A percentile compares a stretch with the other conserved stretches of the same genome.
These are phyloP conservation scores for Phenganax stokvisi DNA, from an alignment of 92 coral and sea anemone species.

Conservation along the genomic window DNA sequence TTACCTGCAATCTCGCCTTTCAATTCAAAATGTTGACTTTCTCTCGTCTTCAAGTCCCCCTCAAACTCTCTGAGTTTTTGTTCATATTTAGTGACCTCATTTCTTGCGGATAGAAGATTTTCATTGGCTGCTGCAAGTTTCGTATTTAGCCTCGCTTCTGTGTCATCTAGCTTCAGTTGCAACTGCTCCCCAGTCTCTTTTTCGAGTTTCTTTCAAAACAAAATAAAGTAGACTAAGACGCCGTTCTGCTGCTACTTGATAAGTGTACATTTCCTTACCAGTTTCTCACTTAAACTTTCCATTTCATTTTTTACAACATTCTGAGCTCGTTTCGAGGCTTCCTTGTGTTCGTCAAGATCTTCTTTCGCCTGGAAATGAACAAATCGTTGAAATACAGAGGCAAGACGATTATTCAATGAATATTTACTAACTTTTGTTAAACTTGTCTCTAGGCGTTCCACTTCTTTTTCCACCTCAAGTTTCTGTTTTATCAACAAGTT, in stretches of 20 bases:
- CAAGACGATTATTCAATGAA: not conserved
- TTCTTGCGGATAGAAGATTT: slow-evolving; percentile 74
- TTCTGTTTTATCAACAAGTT: slow-evolving; percentile 78
- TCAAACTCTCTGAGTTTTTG: slow-evolving; percentile 52
- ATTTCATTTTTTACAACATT: slow-evolving; percentile 77
- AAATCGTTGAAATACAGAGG: not conserved
- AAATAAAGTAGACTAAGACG: not conserved
- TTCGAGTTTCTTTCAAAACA: slow-evolving; percentile 61
- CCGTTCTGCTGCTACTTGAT: not conserved
- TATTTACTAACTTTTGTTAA: slow-evolving; percentile 54
- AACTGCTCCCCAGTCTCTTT: slow-evolving; percentile 63
- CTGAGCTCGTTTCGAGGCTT: slow-evolving; percentile 90
- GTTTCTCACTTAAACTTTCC: slow-evolving; percentile 71
- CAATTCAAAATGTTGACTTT: slow-evolving; percentile 63
- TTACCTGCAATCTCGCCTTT: slow-evolving; percentile 89
- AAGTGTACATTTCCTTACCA: slow-evolving; percentile 50
- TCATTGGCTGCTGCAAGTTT: slow-evolving; percentile 82
- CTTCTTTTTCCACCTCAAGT: slow-evolving; percentile 74
- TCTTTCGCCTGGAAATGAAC: slow-evolving; percentile 50
- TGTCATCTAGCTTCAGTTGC: slow-evolving; percentile 65
- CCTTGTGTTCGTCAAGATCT: slow-evolving; percentile 75
- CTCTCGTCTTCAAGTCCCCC: slow-evolving; percentile 49
- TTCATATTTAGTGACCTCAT: slow-evolving; percentile 61
- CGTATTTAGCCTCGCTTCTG: slow-evolving; percentile 73
- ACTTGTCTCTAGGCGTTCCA: slow-evolving; percentile 57